Evolutionary conservation across 2,113 vertebrate genomes (phyloP).

Genomic region (Sterna hirundo): DNA sequence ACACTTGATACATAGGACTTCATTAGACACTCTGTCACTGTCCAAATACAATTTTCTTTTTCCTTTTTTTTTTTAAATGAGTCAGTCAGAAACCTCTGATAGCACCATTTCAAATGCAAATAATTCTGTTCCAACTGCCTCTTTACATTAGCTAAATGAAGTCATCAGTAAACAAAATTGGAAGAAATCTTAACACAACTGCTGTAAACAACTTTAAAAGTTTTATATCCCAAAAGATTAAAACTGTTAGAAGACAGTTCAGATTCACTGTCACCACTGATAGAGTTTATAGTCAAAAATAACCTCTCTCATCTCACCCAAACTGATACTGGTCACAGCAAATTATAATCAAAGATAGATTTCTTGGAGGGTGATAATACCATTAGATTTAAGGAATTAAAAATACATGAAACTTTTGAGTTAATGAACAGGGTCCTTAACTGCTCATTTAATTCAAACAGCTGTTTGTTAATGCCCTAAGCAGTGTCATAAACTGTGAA

Average conservation of each 20-base stretch:
- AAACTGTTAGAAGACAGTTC: constrained; percentile 67
- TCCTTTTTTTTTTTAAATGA: constrained; percentile 57
- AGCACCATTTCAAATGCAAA: constrained; percentile 83
- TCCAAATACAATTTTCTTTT: constrained; percentile 74
- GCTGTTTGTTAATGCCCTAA: constrained; percentile 91
- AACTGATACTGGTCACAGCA: constrained; percentile 75
- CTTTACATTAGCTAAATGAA: constrained; percentile 87
- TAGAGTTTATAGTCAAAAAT: constrained; percentile 73
- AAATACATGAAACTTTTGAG: constrained; percentile 91
- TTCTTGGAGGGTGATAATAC: constrained; percentile 83
- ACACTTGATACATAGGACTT: not conserved
- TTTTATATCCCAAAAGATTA: constrained; percentile 78
- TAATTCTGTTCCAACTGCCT: constrained; percentile 85
- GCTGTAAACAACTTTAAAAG: constrained; percentile 83
- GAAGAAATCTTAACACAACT: constrained; percentile 82
- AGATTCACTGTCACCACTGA: constrained; percentile 67
- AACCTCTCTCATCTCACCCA: constrained; percentile 61
- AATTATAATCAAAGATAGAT: constrained; percentile 86
- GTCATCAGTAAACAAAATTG: constrained; percentile 86
- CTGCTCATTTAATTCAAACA: constrained; percentile 91
- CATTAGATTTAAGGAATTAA: constrained; percentile 88
- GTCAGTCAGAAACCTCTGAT: constrained; percentile 78
- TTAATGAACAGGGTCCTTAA: constrained; percentile 90
- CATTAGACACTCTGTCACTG: constrained; percentile 58
- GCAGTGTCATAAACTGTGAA: constrained; percentile 90